Base-by-base conservation (phyloP, 1,140 invertebrate species). In the Dufourea novaeangliae region DNA sequence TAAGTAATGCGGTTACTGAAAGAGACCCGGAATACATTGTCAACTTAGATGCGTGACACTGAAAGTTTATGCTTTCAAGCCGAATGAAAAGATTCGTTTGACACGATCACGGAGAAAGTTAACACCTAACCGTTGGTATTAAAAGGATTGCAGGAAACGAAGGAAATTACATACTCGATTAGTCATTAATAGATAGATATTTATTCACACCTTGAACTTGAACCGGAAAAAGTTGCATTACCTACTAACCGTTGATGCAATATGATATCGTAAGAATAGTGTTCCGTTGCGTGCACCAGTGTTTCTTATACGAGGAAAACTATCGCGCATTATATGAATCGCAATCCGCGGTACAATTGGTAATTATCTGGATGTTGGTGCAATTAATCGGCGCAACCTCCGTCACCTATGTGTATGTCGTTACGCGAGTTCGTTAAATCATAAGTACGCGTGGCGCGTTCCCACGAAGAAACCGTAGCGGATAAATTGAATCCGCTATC, bases 301-400 rank as follows among this genome's bases (percentile, higher is more conserved):
- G 17, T n/a, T n/a, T n/a, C 52, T 41, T 66, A n/a, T n/a, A n/a
- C 10, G 39, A 72, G 34, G 62, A 64, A 63, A 74, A 75, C 50
- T 68, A 8, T 41, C 27, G 32, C 44, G 57, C 62, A 77, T 71
- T 56, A 50, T 37, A 67, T 22, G 50, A 59, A 46, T 46, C 12
- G 2, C 14, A 46, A 46, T 17, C 17, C 4, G 44, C 41, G 41
- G 12, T 44, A 50, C 39, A 46, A 46, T 52, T 71, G 69, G 56
- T 78, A 78, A 25, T 56, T 3, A 25, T 29, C 10, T 25, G 10
- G 4, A 10, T 78, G 79, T 86, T 76, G 64, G 64, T 84, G 85
- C n/a, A n/a, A n/a, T n/a, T n/a, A 85, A 86, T 88, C 86, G 80
- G 71, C 59, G 71, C 46, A 76, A 78, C 80, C 70, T 57, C 79